Conservation (phyloP, 2,888 invertebrate genomes). For the Leptarthrus brevirostris region DNA sequence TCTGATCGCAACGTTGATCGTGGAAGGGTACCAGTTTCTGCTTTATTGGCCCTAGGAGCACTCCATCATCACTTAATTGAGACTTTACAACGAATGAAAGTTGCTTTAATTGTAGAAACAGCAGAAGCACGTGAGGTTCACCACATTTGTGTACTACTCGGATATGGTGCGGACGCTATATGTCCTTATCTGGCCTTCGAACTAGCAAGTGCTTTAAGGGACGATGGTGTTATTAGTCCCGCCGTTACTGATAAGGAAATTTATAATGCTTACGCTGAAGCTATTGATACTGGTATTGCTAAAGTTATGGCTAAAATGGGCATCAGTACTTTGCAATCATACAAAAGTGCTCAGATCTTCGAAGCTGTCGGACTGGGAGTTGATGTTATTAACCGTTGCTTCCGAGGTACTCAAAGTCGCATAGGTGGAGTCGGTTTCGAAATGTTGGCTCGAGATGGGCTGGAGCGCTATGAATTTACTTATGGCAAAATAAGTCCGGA, state of each 20-base stretch:
- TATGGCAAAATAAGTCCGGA: slow-evolving; percentile 75
- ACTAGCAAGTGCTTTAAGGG: slow-evolving; percentile 85
- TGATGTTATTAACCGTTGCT: slow-evolving; percentile 95
- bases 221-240: slow-evolving; percentile 85
- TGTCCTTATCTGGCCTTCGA: slow-evolving; percentile 98
- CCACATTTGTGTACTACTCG: slow-evolving; percentile 94
- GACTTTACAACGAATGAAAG: slow-evolving; percentile 94
- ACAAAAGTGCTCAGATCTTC: slow-evolving; percentile 99
- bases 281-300: slow-evolving; percentile 89
- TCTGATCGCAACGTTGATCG: slow-evolving; percentile 81
- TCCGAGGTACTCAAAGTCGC: slow-evolving; percentile 79
- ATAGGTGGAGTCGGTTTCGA: slow-evolving; percentile 92
- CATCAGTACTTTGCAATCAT: slow-evolving; percentile 97
- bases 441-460: slow-evolving; percentile 85
- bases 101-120: slow-evolving; percentile 93
- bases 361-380: slow-evolving; percentile 95
- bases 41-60: slow-evolving; percentile 88
- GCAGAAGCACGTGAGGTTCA: slow-evolving; percentile 97
- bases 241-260: slow-evolving; percentile 82
- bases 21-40: slow-evolving; percentile 79
- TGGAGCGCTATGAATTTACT: slow-evolving; percentile 82
- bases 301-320: slow-evolving; percentile 99
- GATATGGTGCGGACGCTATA: slow-evolving; percentile 97
- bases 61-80: slow-evolving; percentile 96
- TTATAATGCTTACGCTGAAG: slow-evolving; percentile 88